A percentile compares a stretch with the other conserved stretches of the same genome.
Evolutionary conservation across 1,140 invertebrate species (phyloP).

Genomic region (Tachypleus tridentatus): DNA sequence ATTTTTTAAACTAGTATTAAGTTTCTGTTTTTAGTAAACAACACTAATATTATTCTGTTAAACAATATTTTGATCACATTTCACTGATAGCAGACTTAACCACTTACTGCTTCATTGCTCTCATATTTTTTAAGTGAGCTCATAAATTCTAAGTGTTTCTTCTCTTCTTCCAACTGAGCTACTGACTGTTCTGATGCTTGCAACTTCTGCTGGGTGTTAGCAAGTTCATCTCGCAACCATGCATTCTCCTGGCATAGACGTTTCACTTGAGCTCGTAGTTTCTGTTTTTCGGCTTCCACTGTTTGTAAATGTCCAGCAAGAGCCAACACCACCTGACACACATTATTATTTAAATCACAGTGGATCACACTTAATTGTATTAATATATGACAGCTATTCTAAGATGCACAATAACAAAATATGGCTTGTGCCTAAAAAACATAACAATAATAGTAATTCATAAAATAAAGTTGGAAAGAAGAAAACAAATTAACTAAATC

Average conservation of each 20-base stretch:
- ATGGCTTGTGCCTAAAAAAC: too few species aligned
- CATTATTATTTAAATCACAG: slow-evolving; percentile 25
- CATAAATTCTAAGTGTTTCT: slow-evolving; percentile 96
- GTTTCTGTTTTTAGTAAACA: background rate
- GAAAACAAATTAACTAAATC: too few species aligned
- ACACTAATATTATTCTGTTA: background rate
- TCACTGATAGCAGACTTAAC: background rate
- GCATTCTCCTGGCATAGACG: slow-evolving; percentile 75
- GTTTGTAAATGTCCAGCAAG: slow-evolving; percentile 88
- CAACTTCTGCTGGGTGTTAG: slow-evolving; percentile 90
- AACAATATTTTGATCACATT: background rate
- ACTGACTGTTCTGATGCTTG: slow-evolving; percentile 80
- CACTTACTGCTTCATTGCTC: slow-evolving; percentile 48
- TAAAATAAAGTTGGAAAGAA: too few species aligned
- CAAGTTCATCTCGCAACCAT: slow-evolving; percentile 94
- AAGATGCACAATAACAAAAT: too few species aligned
- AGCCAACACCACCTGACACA: slow-evolving; percentile 81
- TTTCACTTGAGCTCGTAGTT: slow-evolving; percentile 88
- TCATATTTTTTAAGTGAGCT: slow-evolving; percentile 91
- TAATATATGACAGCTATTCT: too few species aligned
- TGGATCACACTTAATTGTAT: background rate
- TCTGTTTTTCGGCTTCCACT: slow-evolving; percentile 98
- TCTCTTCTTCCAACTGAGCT: slow-evolving; percentile 93
- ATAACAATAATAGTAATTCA: too few species aligned
- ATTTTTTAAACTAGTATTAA: background rate